These are phyloP conservation scores for Premnoplex brunnescens DNA, from an alignment of 2,797 vertebrate species.

Conservation along the genomic window DNA sequence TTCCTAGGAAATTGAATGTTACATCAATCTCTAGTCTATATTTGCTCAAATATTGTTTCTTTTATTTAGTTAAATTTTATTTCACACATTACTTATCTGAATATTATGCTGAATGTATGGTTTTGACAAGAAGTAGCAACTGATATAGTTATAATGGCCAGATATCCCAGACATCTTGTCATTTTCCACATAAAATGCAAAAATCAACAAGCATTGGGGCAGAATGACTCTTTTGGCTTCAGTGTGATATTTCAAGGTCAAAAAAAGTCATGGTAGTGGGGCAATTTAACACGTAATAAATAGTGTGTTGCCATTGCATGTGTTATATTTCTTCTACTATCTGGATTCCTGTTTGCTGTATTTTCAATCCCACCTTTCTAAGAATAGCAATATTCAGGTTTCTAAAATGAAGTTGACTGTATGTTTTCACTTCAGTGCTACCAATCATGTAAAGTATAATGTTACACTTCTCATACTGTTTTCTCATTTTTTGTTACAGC, in stretches of 20 bases:
- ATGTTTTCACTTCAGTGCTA: neutral
- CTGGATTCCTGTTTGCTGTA: neutral
- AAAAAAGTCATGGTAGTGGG: neutral
- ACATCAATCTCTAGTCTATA: neutral
- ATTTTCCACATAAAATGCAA: neutral
- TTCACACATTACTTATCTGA: slow-evolving; percentile 8
- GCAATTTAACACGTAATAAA: neutral
- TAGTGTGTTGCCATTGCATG: neutral
- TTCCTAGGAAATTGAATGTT: neutral
- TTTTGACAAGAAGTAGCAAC: neutral
- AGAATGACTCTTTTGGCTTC: neutral
- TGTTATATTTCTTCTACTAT: slow-evolving; percentile 14
- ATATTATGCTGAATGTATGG: slow-evolving; percentile 7
- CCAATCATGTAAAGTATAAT: slow-evolving; percentile 14
- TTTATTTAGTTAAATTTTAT: slow-evolving; percentile 25
- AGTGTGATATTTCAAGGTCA: slow-evolving; percentile 36
- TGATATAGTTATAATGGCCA: neutral
- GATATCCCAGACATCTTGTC: neutral
- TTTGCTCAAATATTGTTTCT: neutral
- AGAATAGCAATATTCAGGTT: slow-evolving; percentile 5
- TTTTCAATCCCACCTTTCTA: slow-evolving; percentile 14
- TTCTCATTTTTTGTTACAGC: slow-evolving; percentile 17
- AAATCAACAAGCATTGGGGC: neutral
- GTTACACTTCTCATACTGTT: neutral
- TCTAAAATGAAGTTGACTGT: neutral